Evolutionary conservation across 1,140 invertebrate genomes (phyloP), one percentile per base, ranked within the genome.

Genomic region (Drosophila asahinai): DNA sequence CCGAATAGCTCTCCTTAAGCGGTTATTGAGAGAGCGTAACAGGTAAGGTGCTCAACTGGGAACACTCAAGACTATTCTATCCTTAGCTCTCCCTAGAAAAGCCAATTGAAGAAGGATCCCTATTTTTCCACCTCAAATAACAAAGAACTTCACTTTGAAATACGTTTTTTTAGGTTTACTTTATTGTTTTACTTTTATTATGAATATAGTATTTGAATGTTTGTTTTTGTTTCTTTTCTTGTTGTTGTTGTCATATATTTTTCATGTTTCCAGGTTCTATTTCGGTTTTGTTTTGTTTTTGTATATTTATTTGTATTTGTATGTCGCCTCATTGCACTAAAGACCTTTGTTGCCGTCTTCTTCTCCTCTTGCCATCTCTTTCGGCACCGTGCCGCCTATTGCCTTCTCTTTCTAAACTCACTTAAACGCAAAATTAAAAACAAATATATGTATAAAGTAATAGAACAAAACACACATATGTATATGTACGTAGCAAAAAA

Each of bases 261-360:
- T 14, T 14, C 19, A 22, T 38, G 17, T 55, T 73, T 74, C 61
- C 22, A 48, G 52, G 33, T 73, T 75, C 19, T 48, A 47, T 62
- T 74, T 52, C 40, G 6, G 30, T 9, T 33, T 68, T 27, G n/a
- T 17, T 40, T 45, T 25, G 27, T 22, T 22, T 60, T 60, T 58
- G 17, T 43, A 22, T 60, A 43, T 38, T 7, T 5, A 27, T 27
- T 70, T 62, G 27, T 51, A 62, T 68, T 63, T 61, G 47, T 81
- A 65, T 80, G 66, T 72, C 77, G 73, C 78, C 74, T 81, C 83
- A 86, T 84, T 84, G 81, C 81, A 84, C 77, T 81, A 83, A 59
- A 60, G 60, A 77, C 78, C 47, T 40, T 58, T 59, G 42, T 83
- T 79, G 60, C 52, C 67, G 36, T 71, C 43, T 42, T 54, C 19